Evolutionary conservation across 1,140 invertebrate species (phyloP), one percentile per base, ranked within the genome.

Genomic region (Heliconius hewitsoni): DNA sequence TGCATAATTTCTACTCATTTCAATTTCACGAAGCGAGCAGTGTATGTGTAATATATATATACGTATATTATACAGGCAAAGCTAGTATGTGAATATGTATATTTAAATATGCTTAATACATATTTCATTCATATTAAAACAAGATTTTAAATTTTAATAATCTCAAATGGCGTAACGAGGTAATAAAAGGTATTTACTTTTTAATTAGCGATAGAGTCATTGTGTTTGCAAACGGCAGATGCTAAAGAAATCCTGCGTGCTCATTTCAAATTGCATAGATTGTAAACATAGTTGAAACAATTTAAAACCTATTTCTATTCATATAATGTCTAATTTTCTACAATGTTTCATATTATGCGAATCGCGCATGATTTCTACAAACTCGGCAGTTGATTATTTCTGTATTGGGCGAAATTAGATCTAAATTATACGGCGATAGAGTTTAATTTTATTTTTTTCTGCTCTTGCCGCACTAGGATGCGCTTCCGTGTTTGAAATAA

Each of bases 401-500:
- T 34, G 4, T n/a, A 18, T n/a, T 23, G 27, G 16, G 1, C 74
- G 23, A 75, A 66, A 37, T 75, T 75, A 75, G 39, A 30, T 60
- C 55, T 66, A 66, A 75, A 27, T 42, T 2, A 8, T n/a, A 23
- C 3, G 8, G 0, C 0, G 8, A 23, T 66, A 76, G 66, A 50
- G 74, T 70, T 76, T 27, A 30, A 50, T 30, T 76, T 34, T 76
- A 19, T 18, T 76, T 23, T 1, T 50, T 60, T 46, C 18, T 1
- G 8, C 23, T 46, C 39, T 55, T 76, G 74, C 66, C 74, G 74
- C 74, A 76, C 74, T 76, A 76, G 66, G 74, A 76, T 76, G 57
- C 60, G 74, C 74, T 76, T 76, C 74, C 74, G 74, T 42, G 74
- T 76, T 71, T 76, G 42, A 76, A 76, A 66, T 60, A 76, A 46